Conservation (phyloP, 2,888 invertebrate genomes). For the Callyntrura sp. region DNA sequence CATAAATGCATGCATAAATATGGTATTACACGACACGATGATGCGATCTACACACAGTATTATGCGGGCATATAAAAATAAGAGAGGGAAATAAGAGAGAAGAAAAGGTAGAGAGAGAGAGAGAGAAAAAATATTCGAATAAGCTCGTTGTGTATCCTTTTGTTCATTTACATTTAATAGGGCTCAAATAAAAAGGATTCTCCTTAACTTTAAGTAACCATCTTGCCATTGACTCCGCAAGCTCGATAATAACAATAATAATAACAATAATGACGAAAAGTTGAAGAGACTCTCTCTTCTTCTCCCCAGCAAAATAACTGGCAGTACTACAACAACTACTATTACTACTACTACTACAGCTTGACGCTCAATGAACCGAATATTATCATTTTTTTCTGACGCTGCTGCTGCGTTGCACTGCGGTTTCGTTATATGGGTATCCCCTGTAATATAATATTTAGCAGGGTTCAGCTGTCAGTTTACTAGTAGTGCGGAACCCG, state of each 20-base stretch:
- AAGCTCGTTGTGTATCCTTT: too few species aligned
- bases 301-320: too few species aligned
- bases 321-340: too few species aligned
- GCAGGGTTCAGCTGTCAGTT: too few species aligned
- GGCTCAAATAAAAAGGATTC: slow-evolving; percentile 32
- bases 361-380: slow-evolving; percentile 69
- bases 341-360: too few species aligned
- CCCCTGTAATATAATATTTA: too few species aligned
- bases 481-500: too few species aligned
- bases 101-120: background rate
- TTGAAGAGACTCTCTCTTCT: slow-evolving; percentile 11
- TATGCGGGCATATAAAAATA: background rate
- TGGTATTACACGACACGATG: background rate
- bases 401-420: too few species aligned
- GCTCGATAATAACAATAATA: too few species aligned
- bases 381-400: slow-evolving; percentile 13
- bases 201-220: background rate
- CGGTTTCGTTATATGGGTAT: too few species aligned
- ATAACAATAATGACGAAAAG: slow-evolving; percentile 14
- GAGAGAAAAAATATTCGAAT: slow-evolving; percentile 8
- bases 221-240: background rate
- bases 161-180: slow-evolving; percentile 53
- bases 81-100: too few species aligned
- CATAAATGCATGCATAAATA: slow-evolving; percentile 8
- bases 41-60: too few species aligned